Conservation (phyloP, 2,797 vertebrate species). For the Neoniphon sammara region DNA sequence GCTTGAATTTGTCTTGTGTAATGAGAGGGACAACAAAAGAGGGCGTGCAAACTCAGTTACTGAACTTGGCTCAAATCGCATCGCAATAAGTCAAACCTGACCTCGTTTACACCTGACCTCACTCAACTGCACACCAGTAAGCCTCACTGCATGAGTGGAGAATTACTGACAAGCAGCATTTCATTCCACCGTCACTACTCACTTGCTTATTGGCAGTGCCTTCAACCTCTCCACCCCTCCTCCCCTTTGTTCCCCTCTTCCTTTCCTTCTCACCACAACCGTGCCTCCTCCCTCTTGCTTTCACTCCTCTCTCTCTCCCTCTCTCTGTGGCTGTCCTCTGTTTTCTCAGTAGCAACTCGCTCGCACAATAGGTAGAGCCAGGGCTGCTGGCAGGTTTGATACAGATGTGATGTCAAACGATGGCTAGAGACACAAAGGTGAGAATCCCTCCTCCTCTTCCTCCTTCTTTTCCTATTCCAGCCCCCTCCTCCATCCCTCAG, state of each 20-base stretch:
- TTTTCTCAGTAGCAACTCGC: conserved; percentile 17
- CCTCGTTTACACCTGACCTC: too few relatives aligned
- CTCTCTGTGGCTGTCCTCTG: conserved; percentile 27
- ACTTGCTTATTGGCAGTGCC: neutral
- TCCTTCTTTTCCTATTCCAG: neutral
- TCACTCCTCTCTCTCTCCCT: neutral
- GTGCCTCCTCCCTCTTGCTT: neutral
- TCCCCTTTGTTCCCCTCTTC: conserved; percentile 13
- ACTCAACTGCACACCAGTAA: too few relatives aligned
- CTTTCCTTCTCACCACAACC: neutral
- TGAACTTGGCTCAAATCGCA: too few relatives aligned
- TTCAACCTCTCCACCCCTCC: conserved; percentile 5
- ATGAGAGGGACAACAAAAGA: too few relatives aligned
- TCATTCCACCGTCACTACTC: conserved; percentile 3
- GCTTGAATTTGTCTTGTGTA: too few relatives aligned
- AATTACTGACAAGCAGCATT: conserved; percentile 1
- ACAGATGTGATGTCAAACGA: conserved; percentile 57
- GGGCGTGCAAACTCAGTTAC: too few relatives aligned
- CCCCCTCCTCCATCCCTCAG: neutral
- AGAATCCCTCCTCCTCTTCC: conserved; percentile 38
- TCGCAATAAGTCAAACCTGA: too few relatives aligned
- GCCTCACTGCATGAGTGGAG: neutral
- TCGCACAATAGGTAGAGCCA: conserved; percentile 49
- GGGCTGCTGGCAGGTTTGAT: conserved; percentile 62
- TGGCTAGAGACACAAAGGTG: conserved; percentile 47